Percentiles rank a stretch among this genome's conserved stretches.
These are phyloP conservation scores for Pygmarrhopalites habei DNA, from an alignment of 1,140 invertebrate species.

Conservation along the genomic window DNA sequence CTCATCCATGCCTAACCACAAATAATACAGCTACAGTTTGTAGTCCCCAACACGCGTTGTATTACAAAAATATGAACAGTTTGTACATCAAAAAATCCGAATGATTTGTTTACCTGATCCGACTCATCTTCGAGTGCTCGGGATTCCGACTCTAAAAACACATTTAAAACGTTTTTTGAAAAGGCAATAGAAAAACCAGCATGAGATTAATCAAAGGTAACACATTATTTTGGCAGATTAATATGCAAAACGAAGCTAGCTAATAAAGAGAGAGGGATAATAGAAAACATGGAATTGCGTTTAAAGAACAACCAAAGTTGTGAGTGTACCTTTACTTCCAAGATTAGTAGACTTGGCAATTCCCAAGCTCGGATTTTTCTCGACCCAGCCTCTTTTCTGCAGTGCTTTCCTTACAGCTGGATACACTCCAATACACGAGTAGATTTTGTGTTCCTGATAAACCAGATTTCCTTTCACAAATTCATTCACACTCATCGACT, in stretches of 20 bases:
- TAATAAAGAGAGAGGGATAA: neutral
- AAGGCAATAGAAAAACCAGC: neutral
- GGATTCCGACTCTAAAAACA: neutral
- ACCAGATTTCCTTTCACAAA: neutral
- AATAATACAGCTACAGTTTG: too few relatives aligned
- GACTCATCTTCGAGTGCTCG: neutral
- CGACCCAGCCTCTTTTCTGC: constrained; percentile 43
- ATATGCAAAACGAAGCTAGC: neutral
- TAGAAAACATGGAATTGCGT: too few relatives aligned
- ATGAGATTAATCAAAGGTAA: neutral
- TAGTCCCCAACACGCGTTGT: too few relatives aligned
- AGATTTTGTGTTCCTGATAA: constrained; percentile 47
- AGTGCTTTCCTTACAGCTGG: constrained; percentile 47
- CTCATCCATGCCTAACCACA: constrained; percentile 39
- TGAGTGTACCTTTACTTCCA: neutral
- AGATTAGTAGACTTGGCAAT: neutral
- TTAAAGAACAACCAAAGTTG: too few relatives aligned
- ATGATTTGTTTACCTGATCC: too few relatives aligned
- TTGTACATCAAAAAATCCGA: too few relatives aligned
- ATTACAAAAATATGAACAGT: too few relatives aligned
- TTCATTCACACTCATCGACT: too few relatives aligned
- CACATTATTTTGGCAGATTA: neutral
- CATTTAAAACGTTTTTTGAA: too few relatives aligned
- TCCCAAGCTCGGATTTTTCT: constrained; percentile 13
- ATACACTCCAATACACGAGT: constrained; percentile 49